Evolutionary conservation across 2,113 vertebrate species (phyloP).

Genomic region (Tychaedon coryphoeus): DNA sequence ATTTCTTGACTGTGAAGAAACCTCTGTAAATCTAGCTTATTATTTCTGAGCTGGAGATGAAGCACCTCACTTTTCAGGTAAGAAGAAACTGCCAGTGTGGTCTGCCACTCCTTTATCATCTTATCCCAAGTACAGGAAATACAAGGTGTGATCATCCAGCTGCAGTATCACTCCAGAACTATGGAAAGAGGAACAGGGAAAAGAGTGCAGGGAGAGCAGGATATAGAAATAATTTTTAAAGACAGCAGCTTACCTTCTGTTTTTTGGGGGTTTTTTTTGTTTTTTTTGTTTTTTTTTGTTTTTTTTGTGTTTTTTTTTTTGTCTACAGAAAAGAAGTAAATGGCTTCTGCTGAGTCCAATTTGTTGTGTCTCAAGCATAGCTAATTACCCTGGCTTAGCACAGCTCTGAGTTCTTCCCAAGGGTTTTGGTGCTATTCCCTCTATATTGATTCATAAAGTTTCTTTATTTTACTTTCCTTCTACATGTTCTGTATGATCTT

Average conservation of each 20-base stretch:
- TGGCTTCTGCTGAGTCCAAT: background rate
- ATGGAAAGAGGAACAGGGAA: background rate
- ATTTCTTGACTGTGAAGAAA: background rate
- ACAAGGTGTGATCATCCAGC: background rate
- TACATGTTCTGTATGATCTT: background rate
- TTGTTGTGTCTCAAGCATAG: background rate
- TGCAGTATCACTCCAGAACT: background rate
- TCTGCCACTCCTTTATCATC: background rate
- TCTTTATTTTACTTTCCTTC: conserved; percentile 33
- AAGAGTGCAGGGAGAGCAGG: background rate
- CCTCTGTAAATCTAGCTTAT: background rate
- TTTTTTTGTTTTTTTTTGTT: too few relatives aligned
- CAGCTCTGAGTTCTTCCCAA: background rate
- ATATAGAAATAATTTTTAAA: background rate
- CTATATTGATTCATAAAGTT: conserved; percentile 9
- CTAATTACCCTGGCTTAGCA: conserved; percentile 23
- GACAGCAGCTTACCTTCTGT: background rate
- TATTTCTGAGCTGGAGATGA: background rate
- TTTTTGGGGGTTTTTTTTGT: too few relatives aligned
- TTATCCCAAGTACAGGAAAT: background rate
- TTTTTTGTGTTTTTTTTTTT: background rate
- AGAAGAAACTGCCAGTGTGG: background rate
- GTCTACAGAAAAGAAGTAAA: background rate
- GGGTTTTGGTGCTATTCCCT: conserved; percentile 17
- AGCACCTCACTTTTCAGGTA: background rate